Conservation (phyloP, 2,113 vertebrate species). For the Cynocephalus volans region DNA sequence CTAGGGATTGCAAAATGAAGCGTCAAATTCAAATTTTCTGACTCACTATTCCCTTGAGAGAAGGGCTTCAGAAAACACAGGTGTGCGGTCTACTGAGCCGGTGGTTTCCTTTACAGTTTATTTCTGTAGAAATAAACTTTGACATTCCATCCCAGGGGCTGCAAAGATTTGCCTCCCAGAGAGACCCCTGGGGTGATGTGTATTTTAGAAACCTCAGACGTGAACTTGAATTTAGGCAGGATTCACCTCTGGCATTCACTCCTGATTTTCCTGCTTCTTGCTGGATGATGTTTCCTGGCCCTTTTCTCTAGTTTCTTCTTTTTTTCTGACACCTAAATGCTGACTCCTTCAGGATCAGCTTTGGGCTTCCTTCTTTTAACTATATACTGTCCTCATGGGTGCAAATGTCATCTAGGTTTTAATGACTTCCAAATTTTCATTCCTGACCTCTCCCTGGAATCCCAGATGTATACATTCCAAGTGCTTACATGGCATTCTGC, state of each 20-base stretch:
- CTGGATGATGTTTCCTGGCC: not conserved
- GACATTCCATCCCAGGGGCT: conserved; percentile 40
- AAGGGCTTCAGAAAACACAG: conserved; percentile 74
- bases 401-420: not conserved
- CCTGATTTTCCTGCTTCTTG: not conserved
- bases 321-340: not conserved
- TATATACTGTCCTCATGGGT: not conserved
- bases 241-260: not conserved
- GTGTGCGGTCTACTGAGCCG: conserved; percentile 41
- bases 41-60: conserved; percentile 64
- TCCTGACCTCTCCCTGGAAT: not conserved
- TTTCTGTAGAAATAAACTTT: conserved; percentile 70
- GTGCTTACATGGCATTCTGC: not conserved
- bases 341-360: not conserved
- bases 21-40: conserved; percentile 63
- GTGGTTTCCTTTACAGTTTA: conserved; percentile 56
- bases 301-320: not conserved
- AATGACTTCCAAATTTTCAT: not conserved
- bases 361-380: not conserved
- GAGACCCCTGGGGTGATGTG: not conserved
- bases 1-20: conserved; percentile 42
- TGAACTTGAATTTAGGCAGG: not conserved
- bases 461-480: not conserved
- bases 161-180: conserved; percentile 48
- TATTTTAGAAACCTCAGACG: conserved; percentile 10